phyloP scores from a whole-genome alignment of 2,113 vertebrate genomes.

The Irena cyanogastra region DNA sequence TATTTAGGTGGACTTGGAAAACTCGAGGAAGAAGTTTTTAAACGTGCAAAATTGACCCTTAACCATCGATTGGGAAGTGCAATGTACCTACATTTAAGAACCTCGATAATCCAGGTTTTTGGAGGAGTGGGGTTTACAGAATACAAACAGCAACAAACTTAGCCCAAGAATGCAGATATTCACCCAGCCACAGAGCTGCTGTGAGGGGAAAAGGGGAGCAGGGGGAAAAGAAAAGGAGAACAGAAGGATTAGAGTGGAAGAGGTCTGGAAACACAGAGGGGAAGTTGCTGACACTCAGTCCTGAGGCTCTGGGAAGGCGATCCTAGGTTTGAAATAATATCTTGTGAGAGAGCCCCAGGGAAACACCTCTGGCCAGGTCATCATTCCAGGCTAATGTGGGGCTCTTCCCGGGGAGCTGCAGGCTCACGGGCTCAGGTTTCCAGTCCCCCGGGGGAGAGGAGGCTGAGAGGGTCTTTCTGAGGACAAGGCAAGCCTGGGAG shows the following conservation, averaged over 20 bases:
- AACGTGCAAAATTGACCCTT: neutral
- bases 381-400: neutral
- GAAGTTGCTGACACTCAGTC: neutral
- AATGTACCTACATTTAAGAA: neutral
- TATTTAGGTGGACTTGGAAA: neutral
- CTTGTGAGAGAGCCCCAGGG: neutral
- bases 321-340: neutral
- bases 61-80: neutral
- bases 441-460: neutral
- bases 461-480: neutral
- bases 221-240: neutral
- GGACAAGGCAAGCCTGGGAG: neutral
- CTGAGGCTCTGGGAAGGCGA: neutral
- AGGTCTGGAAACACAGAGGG: neutral
- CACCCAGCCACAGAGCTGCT: neutral
- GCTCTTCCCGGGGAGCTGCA: neutral
- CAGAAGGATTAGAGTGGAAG: neutral
- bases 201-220: neutral
- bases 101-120: neutral
- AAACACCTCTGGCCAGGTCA: neutral
- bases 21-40: neutral
- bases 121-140: neutral
- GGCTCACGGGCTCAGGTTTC: constrained; percentile 14
- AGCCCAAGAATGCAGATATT: neutral
- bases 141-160: neutral